A percentile compares a stretch with the other conserved stretches of the same genome.
phyloP scores from a whole-genome alignment of 2,113 vertebrate species.

The Pteruthius melanotis region DNA sequence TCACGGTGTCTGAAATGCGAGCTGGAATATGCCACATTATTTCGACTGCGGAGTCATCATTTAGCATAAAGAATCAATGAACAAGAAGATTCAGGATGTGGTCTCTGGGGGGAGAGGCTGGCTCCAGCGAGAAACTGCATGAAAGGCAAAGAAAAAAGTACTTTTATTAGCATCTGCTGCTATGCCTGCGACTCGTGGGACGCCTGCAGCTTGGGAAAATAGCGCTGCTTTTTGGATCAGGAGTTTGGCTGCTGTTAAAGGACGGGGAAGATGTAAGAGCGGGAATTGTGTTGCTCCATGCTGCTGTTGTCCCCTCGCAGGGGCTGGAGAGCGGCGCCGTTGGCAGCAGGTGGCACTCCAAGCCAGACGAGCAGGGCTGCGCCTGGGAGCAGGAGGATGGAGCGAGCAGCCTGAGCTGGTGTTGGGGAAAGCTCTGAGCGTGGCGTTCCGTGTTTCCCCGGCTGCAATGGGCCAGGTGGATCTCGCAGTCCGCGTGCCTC shows the following conservation, averaged over 20 bases:
- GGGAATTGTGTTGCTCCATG: neutral
- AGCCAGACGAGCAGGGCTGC: neutral
- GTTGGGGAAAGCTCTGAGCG: neutral
- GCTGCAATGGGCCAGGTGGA: neutral
- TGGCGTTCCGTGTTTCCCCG: neutral
- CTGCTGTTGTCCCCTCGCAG: neutral
- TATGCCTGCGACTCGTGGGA: neutral
- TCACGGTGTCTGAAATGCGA: conserved; percentile 35
- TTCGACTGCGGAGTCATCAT: conserved; percentile 14
- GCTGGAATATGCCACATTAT: conserved; percentile 28
- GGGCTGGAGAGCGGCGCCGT: neutral
- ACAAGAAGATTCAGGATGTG: conserved; percentile 47
- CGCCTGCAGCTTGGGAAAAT: conserved; percentile 39
- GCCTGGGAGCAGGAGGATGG: neutral
- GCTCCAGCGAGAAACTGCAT: neutral
- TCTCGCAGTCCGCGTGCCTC: neutral
- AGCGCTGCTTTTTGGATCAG: neutral
- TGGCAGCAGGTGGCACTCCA: conserved; percentile 68
- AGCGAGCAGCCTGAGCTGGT: neutral
- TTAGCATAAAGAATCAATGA: conserved; percentile 52
- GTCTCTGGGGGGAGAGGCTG: conserved; percentile 7
- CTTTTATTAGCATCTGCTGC: conserved; percentile 48
- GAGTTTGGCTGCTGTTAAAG: conserved; percentile 35
- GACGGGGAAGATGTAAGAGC: neutral
- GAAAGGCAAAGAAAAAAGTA: conserved; percentile 9